phyloP scores from a whole-genome alignment of 2,113 vertebrate genomes.

The Ictalurus furcatus region DNA sequence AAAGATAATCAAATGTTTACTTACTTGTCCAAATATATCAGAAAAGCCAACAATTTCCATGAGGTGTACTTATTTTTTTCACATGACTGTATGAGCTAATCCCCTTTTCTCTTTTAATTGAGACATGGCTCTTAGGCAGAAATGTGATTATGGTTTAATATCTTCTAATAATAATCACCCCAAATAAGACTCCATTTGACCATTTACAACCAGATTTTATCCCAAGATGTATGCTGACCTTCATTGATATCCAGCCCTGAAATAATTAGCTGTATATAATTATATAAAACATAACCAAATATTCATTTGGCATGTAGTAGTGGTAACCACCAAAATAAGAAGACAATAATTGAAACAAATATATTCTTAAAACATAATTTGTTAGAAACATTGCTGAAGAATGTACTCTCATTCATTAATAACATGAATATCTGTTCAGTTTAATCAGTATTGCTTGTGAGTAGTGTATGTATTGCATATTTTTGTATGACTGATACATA shows the following conservation, averaged over 20 bases:
- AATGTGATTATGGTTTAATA: background rate
- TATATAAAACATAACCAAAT: background rate
- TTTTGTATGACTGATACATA: background rate
- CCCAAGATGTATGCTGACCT: background rate
- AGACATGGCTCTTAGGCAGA: background rate
- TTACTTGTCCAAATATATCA: too few relatives aligned
- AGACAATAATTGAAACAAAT: background rate
- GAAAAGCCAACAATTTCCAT: too few relatives aligned
- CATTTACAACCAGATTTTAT: background rate
- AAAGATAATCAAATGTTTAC: too few relatives aligned
- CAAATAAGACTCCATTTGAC: background rate
- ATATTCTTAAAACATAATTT: background rate
- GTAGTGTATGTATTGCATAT: background rate
- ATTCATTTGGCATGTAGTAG: background rate
- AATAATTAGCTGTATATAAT: background rate
- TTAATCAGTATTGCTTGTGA: background rate
- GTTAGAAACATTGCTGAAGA: background rate
- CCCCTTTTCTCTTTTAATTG: background rate
- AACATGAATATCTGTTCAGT: background rate
- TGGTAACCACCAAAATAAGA: background rate
- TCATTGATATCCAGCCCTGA: background rate
- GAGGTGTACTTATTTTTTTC: too few relatives aligned
- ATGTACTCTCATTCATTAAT: background rate
- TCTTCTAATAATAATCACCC: background rate
- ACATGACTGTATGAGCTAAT: background rate